phyloP scores from a whole-genome alignment of 2,888 invertebrate species.

The Papilio protenor region DNA sequence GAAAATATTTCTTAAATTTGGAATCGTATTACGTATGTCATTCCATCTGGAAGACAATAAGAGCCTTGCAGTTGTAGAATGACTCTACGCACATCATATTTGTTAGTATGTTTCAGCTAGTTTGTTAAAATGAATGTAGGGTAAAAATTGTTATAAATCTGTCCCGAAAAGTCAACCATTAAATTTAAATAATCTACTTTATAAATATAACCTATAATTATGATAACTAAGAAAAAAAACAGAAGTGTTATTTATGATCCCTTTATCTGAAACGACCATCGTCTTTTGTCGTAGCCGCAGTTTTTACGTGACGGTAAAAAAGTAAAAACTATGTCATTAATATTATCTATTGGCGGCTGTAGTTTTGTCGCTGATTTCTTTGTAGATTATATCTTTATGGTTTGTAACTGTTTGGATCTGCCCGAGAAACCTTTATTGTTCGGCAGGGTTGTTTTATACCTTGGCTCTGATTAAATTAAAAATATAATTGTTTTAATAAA shows the following conservation, averaged over 20 bases:
- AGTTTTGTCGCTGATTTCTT: slow-evolving; percentile 68
- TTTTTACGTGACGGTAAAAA: slow-evolving; percentile 59
- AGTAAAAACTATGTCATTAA: slow-evolving; percentile 73
- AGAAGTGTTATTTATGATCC: slow-evolving; percentile 78
- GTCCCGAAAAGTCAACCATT: slow-evolving; percentile 25
- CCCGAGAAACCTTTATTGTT: slow-evolving; percentile 49
- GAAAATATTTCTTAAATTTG: too few relatives aligned
- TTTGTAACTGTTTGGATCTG: slow-evolving; percentile 58
- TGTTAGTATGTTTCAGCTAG: background rate
- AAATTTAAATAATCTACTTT: slow-evolving; percentile 38
- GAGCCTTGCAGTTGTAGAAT: too few relatives aligned
- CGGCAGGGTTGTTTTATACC: background rate
- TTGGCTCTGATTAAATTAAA: background rate
- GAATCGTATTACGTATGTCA: too few relatives aligned
- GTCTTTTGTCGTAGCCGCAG: slow-evolving; percentile 76
- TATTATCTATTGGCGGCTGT: slow-evolving; percentile 58
- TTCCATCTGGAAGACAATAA: too few relatives aligned
- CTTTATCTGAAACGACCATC: slow-evolving; percentile 69
- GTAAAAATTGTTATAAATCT: background rate
- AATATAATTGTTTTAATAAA: background rate
- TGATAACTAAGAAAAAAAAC: slow-evolving; percentile 56
- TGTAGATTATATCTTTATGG: slow-evolving; percentile 78
- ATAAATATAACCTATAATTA: slow-evolving; percentile 42
- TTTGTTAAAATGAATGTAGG: background rate
- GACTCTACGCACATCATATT: background rate